Percentiles rank a stretch among this genome's conserved stretches.
Evolutionary conservation across 2,113 vertebrate genomes (phyloP).

Genomic region (Tachuris rubrigastra): DNA sequence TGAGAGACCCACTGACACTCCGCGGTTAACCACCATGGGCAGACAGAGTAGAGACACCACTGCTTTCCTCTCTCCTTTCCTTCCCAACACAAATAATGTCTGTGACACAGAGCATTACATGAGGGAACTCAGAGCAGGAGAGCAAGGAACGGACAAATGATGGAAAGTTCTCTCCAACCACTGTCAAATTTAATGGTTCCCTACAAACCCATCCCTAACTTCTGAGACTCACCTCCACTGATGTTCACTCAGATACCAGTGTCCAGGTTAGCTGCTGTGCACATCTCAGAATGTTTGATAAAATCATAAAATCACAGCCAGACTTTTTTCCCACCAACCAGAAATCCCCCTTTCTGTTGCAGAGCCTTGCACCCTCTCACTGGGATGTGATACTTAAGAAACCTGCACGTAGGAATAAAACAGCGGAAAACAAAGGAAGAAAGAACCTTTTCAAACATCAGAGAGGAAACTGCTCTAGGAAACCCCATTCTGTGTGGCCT

Average conservation of each 20-base stretch:
- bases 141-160: rapidly evolving
- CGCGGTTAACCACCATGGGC: background rate
- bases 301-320: background rate
- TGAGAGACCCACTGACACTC: background rate
- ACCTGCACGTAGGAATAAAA: background rate
- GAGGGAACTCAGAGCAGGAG: background rate
- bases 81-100: background rate
- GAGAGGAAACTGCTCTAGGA: background rate
- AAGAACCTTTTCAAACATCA: background rate
- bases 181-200: rapidly evolving
- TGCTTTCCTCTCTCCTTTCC: background rate
- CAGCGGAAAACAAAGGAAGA: background rate
- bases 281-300: background rate
- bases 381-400: background rate
- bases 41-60: background rate
- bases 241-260: background rate
- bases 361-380: background rate
- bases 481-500: rapidly evolving
- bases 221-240: background rate
- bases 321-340: background rate
- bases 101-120: background rate
- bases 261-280: background rate
- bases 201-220: background rate
- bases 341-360: background rate
- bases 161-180: background rate